Conservation (phyloP, 2,113 vertebrate genomes). For the Cyanistes caeruleus region DNA sequence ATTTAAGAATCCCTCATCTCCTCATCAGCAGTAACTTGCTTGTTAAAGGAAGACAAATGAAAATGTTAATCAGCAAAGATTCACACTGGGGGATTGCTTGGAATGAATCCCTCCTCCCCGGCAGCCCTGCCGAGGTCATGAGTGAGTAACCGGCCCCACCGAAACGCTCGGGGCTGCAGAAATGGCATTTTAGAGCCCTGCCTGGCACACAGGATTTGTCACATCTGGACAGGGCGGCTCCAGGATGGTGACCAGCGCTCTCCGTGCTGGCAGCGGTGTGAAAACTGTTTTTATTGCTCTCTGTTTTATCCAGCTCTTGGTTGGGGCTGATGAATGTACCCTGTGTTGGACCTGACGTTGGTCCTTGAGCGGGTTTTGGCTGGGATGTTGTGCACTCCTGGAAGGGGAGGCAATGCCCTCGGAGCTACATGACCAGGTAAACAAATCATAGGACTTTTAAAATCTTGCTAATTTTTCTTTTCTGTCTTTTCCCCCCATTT, state of each 20-base stretch:
- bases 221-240: not conserved
- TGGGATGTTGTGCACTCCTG: not conserved
- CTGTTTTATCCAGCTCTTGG: fast-evolving
- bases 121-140: not conserved
- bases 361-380: not conserved
- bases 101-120: constrained; percentile 9
- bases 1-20: constrained; percentile 66
- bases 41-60: constrained; percentile 70
- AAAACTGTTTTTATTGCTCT: not conserved
- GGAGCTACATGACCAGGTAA: not conserved
- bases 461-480: not conserved
- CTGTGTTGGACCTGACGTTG: not conserved
- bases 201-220: not conserved
- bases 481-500: fast-evolving
- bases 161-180: not conserved
- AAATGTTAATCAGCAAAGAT: constrained; percentile 64
- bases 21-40: constrained; percentile 58
- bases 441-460: not conserved
- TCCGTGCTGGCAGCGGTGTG: fast-evolving
- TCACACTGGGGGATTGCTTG: constrained; percentile 61
- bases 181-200: not conserved
- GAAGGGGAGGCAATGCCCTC: not conserved
- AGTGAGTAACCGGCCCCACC: not conserved
- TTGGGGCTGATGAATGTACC: not conserved
- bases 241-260: fast-evolving